phyloP scores from a whole-genome alignment of 2,888 invertebrate genomes.

The Homarus gammarus region DNA sequence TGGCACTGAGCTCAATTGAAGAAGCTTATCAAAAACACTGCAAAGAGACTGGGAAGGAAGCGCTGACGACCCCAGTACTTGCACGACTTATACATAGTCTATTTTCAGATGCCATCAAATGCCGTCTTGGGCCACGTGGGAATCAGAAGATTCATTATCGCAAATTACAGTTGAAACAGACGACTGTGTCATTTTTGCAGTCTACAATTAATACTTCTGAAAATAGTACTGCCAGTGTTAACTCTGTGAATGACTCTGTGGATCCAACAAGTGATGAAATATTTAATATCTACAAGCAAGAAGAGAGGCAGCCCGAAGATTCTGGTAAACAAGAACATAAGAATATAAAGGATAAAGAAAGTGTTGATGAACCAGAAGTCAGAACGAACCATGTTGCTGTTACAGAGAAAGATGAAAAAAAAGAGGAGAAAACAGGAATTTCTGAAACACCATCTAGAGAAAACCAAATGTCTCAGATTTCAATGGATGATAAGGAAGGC shows the following conservation, averaged over 20 bases:
- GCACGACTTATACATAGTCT: constrained; percentile 35
- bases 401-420: neutral
- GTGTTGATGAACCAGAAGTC: neutral
- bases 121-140: constrained; percentile 42
- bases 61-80: constrained; percentile 42
- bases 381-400: neutral
- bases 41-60: neutral
- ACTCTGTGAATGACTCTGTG: neutral
- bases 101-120: constrained; percentile 24
- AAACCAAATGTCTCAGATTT: neutral
- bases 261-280: neutral
- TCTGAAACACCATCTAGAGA: neutral
- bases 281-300: neutral
- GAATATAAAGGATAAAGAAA: neutral
- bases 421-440: neutral
- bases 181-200: neutral
- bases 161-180: constrained; percentile 6
- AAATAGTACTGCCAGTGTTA: neutral
- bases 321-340: neutral
- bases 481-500: constrained; percentile 5
- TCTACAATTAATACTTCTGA: neutral
- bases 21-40: constrained; percentile 30
- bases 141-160: constrained; percentile 55
- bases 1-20: constrained; percentile 31
- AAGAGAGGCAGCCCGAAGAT: neutral